Percentiles rank a stretch among this genome's conserved stretches.
These are phyloP conservation scores for Mobula hypostoma DNA, from an alignment of 2,113 vertebrate species.

Conservation along the genomic window DNA sequence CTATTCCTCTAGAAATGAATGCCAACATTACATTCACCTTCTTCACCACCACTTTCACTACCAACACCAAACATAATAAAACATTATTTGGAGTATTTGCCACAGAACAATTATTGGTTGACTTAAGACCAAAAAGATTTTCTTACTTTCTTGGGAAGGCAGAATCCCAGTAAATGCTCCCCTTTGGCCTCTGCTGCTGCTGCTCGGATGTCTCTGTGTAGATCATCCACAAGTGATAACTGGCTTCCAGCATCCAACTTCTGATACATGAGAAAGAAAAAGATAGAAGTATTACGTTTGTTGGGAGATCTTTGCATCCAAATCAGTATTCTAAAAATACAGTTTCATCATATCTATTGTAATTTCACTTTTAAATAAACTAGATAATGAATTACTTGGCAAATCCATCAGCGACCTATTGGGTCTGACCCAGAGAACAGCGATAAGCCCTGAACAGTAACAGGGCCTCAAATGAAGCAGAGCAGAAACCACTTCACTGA, in stretches of 20 bases:
- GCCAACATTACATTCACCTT: too few species aligned
- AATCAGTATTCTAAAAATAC: neutral
- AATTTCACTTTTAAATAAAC: neutral
- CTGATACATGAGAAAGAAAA: conserved; percentile 50
- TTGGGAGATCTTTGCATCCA: neutral
- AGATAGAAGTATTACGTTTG: neutral
- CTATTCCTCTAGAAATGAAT: too few species aligned
- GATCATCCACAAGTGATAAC: conserved; percentile 86
- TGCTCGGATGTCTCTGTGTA: conserved; percentile 83
- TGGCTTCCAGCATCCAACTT: conserved; percentile 91
- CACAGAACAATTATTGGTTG: neutral
- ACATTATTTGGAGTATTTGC: neutral
- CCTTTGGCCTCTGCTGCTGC: conserved; percentile 79
- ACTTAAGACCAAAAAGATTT: neutral
- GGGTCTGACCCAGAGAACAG: too few species aligned
- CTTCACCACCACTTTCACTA: neutral
- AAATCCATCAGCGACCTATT: neutral
- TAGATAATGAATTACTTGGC: neutral
- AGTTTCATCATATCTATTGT: neutral
- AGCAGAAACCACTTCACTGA: too few species aligned
- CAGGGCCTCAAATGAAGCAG: too few species aligned
- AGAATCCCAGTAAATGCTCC: conserved; percentile 87
- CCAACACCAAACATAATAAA: neutral
- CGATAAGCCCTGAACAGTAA: too few species aligned
- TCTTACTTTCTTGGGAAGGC: conserved; percentile 90